Percentiles rank a stretch among this genome's conserved stretches.
These are phyloP conservation scores for Meghimatium bilineatum DNA, from an alignment of 2,888 invertebrate species.

Conservation along the genomic window DNA sequence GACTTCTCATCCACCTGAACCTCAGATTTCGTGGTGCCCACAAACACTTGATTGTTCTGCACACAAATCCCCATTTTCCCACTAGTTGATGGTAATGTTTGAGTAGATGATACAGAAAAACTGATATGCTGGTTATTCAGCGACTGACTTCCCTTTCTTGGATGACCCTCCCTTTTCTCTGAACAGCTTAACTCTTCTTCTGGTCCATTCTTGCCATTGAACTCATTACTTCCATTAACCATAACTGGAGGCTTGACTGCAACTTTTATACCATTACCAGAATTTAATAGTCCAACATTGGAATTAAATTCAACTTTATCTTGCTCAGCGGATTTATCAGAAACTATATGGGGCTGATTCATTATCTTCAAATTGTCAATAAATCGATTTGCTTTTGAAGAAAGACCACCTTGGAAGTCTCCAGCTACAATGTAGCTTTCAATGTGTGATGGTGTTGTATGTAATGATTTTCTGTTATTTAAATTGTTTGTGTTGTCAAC, in stretches of 20 bases:
- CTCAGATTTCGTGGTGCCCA: constrained; percentile 6
- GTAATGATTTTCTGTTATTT: background rate
- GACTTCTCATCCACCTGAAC: constrained; percentile 31
- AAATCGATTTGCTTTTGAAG: constrained; percentile 11
- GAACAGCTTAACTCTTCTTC: constrained; percentile 8
- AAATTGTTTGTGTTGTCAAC: background rate
- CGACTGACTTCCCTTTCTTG: constrained; percentile 3
- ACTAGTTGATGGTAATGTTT: background rate
- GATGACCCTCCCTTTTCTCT: constrained; percentile 16
- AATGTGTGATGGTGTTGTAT: constrained; percentile 5
- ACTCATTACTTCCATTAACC: constrained; percentile 46
- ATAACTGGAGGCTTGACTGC: constrained; percentile 31
- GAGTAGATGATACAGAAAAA: background rate
- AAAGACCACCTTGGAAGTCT: constrained; percentile 14
- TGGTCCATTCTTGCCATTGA: background rate
- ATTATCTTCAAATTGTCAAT: constrained; percentile 46
- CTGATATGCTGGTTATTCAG: background rate
- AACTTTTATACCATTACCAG: background rate
- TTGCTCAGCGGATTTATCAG: constrained; percentile 32
- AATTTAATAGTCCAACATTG: background rate
- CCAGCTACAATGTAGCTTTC: constrained; percentile 15
- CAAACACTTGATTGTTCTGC: background rate
- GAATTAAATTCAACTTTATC: constrained; percentile 5
- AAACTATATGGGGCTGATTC: constrained; percentile 40
- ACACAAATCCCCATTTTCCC: constrained; percentile 27